Evolutionary conservation across 2,888 invertebrate species (phyloP), one percentile per base, ranked within the genome.

Genomic region (Dasypolia templi): DNA sequence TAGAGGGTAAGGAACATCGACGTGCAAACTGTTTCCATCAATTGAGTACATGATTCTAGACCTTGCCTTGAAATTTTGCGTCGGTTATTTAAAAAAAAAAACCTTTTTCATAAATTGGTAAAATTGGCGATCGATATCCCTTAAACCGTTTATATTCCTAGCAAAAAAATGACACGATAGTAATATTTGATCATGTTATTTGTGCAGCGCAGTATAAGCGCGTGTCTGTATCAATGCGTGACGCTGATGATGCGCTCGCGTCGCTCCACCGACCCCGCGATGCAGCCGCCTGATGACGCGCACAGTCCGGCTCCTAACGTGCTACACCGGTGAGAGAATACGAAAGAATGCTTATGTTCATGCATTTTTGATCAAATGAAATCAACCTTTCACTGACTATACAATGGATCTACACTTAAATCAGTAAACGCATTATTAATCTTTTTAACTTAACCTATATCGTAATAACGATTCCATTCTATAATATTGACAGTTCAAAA

Each of bases 161-260:
- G 22, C 0, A 11, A 56, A 22, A n/a, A 32, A 32, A 53, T 39
- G 14, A 4, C 22, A 66, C 5, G 22, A 56, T 26, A 26, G 4
- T 39, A 44, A 29, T 22, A 56, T 42, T 35, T 26, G 22, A 53
- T 51, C 55, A 42, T 66, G 58, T 56, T 26, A 73, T 62, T 74
- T 65, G 62, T 88, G 58, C 91, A 96, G 96, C 91, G 96, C 19
- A 96, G 96, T 81, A 95, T 96, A 42, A 95, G 96, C 75, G 94
- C 95, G 26, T 96, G 96, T 84, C 84, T 96, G 76, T 94, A 96
- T 80, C 96, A 96, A 78, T 95, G 95, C 81, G 96, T 96, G 82
- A 94, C 94, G 70, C 83, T 94, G 63, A 91, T 95, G 90, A 82
- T 96, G 88, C 93, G 96, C 46, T 90, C 94, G 79, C 95, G 96